Percentiles rank a stretch among this genome's conserved stretches.
phyloP scores from a whole-genome alignment of 2,797 vertebrate species.

The Petrocephalus schoutedeni region DNA sequence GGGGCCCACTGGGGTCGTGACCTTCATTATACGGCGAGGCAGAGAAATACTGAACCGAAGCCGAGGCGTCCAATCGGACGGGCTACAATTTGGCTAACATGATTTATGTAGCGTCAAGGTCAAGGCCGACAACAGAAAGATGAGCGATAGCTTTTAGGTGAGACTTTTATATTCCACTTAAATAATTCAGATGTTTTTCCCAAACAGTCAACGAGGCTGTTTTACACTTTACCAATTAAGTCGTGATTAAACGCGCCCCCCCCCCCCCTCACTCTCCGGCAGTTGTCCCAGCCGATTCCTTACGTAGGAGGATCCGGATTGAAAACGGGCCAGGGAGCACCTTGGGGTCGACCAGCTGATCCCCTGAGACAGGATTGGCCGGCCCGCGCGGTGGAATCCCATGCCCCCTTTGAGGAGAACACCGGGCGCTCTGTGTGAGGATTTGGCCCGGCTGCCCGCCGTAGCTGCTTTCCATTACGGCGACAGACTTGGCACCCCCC shows the following conservation, averaged over 20 bases:
- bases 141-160: background rate
- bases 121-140: background rate
- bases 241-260: background rate
- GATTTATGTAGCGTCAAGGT: background rate
- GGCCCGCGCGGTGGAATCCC: background rate
- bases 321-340: slow-evolving; percentile 43
- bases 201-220: background rate
- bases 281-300: slow-evolving; percentile 48
- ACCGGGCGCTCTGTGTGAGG: slow-evolving; percentile 26
- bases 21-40: background rate
- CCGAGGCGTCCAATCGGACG: background rate
- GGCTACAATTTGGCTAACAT: background rate
- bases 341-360: slow-evolving; percentile 26
- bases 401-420: slow-evolving; percentile 33
- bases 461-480: slow-evolving; percentile 42
- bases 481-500: background rate
- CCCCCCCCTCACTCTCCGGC: slow-evolving; percentile 13
- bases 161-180: background rate
- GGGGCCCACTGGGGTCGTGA: background rate
- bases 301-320: slow-evolving; percentile 36
- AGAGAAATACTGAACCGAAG: background rate
- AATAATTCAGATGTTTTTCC: background rate
- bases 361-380: background rate
- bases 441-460: slow-evolving; percentile 44
- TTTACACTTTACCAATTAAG: background rate